Evolutionary conservation across 37 sponge, comb jelly and placozoan species (phyloP), one percentile per base, ranked within the genome.

Genomic region (Chondrilla cf. caribensis): DNA sequence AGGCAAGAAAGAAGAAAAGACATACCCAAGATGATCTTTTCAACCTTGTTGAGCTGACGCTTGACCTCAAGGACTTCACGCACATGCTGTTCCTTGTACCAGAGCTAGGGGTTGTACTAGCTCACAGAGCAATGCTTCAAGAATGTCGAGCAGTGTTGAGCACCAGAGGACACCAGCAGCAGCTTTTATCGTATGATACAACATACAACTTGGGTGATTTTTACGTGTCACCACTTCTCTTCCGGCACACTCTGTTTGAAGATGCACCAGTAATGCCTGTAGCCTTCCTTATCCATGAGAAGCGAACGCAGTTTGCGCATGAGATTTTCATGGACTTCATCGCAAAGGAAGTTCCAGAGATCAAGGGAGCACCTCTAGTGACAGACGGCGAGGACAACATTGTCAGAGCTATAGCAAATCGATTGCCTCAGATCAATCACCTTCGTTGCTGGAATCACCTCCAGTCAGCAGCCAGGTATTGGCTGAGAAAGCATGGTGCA

Each of bases 371-470:
- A 33, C 58, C 73, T 4, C 28, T 70, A 4, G 83, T 82, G n/a
- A 82, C 83, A 47, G 72, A 82, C 21, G 38, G 72, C 3, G 83
- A 82, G 57, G 35, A 67, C 9, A 54, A 77, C 5, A 79, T 87
- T n/a, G 43, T 68, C 24, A 84, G 58, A 54, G 84, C 89, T 1
- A 36, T 79, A 14, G 4, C 64, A 21, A 14, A 14, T 1, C 70
- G 83, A 55, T 35, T 82, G 35, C 88, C 88, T 25, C 55, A 77
- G 9, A 21, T 87, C 15, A n/a, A n/a, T 24, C 51, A 70, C 2
- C 35, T 82, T 8, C 54, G 58, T 26, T 88, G 89, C 64, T 88
- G 89, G 89, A 88, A 88, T 51, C 89, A 88, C 47, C 25, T 82
- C 15, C 70, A 75, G n/a, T 3, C 60, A 29, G 89, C 67, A 4